A percentile compares a stretch with the other conserved stretches of the same genome.
Conservation (phyloP, 2,888 invertebrate species). For the Dryadula phaetusa region DNA sequence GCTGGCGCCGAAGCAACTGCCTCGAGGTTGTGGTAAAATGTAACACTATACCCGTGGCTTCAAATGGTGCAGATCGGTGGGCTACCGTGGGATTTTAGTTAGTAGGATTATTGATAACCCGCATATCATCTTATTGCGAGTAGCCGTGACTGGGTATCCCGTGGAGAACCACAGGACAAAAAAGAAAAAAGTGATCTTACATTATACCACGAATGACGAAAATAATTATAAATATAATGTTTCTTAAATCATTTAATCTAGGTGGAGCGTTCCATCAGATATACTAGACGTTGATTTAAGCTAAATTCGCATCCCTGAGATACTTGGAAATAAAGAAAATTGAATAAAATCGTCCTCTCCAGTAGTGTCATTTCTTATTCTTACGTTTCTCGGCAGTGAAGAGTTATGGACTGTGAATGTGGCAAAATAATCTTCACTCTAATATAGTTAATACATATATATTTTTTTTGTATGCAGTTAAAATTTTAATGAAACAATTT, state of each 20-base stretch:
- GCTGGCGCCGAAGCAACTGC: too few species aligned
- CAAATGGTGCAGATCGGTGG: too few species aligned
- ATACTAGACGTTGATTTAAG: conserved; percentile 3
- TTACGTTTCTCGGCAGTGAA: not conserved
- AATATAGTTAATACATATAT: not conserved
- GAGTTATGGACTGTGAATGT: not conserved
- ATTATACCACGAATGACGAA: too few species aligned
- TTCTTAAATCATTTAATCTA: not conserved
- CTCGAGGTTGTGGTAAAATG: too few species aligned
- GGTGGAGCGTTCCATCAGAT: not conserved
- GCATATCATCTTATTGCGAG: too few species aligned
- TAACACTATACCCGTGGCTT: too few species aligned
- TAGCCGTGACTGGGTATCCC: too few species aligned
- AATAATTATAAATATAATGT: not conserved
- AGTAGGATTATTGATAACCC: too few species aligned
- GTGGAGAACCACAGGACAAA: too few species aligned
- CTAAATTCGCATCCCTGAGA: conserved; percentile 4
- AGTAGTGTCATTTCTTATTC: not conserved
- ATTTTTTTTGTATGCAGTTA: not conserved
- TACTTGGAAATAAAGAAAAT: conserved; percentile 7
- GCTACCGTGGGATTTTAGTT: too few species aligned
- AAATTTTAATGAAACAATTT: too few species aligned
- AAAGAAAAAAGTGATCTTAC: too few species aligned
- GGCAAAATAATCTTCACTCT: not conserved
- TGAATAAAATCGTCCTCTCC: not conserved